Evolutionary conservation across 2,888 invertebrate species (phyloP).

Genomic region (Hypercompe scribonia): DNA sequence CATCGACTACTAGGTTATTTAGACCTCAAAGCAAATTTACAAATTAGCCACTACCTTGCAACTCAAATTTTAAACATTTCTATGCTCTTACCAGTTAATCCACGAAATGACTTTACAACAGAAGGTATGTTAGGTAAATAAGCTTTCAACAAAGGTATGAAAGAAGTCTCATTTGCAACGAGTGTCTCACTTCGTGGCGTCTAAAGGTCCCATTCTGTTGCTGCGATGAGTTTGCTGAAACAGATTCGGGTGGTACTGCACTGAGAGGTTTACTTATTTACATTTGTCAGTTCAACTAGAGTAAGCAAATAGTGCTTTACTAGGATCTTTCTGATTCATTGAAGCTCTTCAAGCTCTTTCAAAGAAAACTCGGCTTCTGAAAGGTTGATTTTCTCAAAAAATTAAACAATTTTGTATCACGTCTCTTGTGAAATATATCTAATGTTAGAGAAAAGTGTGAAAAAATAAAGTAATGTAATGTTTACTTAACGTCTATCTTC

Average conservation of each 20-base stretch:
- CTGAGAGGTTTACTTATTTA: conserved; percentile 44
- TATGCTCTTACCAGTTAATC: conserved; percentile 39
- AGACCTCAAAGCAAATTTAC: not conserved
- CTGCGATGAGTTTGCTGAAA: conserved; percentile 68
- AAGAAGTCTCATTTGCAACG: conserved; percentile 76
- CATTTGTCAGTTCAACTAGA: conserved; percentile 34
- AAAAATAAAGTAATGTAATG: too few species aligned
- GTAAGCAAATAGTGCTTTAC: not conserved
- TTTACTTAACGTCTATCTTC: too few species aligned
- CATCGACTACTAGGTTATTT: not conserved
- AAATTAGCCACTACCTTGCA: not conserved
- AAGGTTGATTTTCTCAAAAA: not conserved
- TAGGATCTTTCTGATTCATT: not conserved
- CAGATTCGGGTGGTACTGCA: conserved; percentile 50
- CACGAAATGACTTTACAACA: conserved; percentile 47
- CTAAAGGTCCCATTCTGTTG: conserved; percentile 70
- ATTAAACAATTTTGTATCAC: not conserved
- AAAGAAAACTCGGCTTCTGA: not conserved
- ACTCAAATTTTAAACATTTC: conserved; percentile 7
- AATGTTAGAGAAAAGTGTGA: too few species aligned
- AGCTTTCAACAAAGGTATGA: conserved; percentile 62
- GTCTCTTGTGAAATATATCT: not conserved
- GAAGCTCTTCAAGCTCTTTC: not conserved
- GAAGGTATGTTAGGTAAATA: conserved; percentile 62
- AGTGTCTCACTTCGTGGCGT: conserved; percentile 63